Evolutionary conservation across 2,797 vertebrate genomes (phyloP).

Genomic region (Fundulus diaphanus): DNA sequence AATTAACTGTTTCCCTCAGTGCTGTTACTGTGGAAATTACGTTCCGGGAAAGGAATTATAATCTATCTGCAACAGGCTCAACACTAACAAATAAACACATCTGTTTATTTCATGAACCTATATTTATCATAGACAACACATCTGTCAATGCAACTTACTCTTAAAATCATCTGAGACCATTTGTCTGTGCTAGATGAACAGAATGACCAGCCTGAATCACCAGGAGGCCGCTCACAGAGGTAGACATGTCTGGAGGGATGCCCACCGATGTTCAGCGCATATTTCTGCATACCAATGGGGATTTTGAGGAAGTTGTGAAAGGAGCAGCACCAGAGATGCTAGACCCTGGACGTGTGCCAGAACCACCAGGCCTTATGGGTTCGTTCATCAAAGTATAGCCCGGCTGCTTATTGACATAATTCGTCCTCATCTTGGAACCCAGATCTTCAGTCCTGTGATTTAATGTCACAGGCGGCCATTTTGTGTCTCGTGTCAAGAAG

Average conservation of each 20-base stretch:
- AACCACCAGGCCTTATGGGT: constrained; percentile 31
- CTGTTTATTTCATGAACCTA: constrained; percentile 11
- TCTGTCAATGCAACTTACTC: constrained; percentile 23
- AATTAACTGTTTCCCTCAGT: neutral
- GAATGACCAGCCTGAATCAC: constrained; percentile 22
- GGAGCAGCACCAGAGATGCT: constrained; percentile 51
- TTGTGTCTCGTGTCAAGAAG: constrained; percentile 46
- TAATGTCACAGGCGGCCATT: constrained; percentile 51
- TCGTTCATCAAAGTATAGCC: constrained; percentile 37
- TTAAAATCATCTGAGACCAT: constrained; percentile 40
- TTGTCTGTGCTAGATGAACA: constrained; percentile 38
- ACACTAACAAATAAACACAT: neutral
- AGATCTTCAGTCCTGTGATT: constrained; percentile 10
- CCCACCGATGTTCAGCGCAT: constrained; percentile 64
- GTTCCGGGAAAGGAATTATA: constrained; percentile 6
- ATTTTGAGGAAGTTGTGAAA: constrained; percentile 64
- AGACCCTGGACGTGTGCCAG: constrained; percentile 67
- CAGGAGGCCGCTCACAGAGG: constrained; percentile 36
- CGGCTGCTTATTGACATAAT: constrained; percentile 24
- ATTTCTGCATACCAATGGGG: constrained; percentile 80
- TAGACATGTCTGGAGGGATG: constrained; percentile 64
- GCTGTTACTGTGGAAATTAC: neutral
- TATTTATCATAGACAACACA: constrained; percentile 20
- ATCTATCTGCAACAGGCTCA: neutral
- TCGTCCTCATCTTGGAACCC: constrained; percentile 59